Percentiles rank a stretch among this genome's conserved stretches.
These are phyloP conservation scores for Bellardia pandia DNA, from an alignment of 2,888 invertebrate species.

Conservation along the genomic window DNA sequence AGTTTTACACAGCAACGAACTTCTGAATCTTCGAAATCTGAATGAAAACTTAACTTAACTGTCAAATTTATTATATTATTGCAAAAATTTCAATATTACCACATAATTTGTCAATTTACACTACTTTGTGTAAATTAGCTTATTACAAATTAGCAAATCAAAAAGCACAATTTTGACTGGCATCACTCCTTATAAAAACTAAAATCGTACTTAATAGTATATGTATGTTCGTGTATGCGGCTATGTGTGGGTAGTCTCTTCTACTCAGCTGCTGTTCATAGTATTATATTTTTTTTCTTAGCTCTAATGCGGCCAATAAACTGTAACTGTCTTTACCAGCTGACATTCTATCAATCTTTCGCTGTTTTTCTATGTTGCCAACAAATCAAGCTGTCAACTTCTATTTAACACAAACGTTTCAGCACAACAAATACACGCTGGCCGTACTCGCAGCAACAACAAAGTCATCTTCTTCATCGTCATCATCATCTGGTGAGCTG, in stretches of 20 bases:
- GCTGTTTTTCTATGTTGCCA: constrained; percentile 68
- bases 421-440: constrained; percentile 55
- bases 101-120: no score
- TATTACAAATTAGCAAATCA: no score
- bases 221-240: not conserved
- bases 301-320: constrained; percentile 71
- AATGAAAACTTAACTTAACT: no score
- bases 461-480: constrained; percentile 40
- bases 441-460: constrained; percentile 28
- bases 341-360: constrained; percentile 73
- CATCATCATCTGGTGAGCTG: constrained; percentile 60
- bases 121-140: no score
- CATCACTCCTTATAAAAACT: not conserved
- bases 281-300: constrained; percentile 10
- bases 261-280: constrained; percentile 35
- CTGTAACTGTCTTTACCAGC: constrained; percentile 70
- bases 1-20: no score
- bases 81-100: no score
- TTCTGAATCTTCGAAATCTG: no score
- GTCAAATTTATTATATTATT: no score
- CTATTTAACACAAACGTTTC: constrained; percentile 70
- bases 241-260: not conserved
- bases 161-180: not conserved
- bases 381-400: constrained; percentile 73
- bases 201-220: not conserved